Percentiles rank a stretch among this genome's conserved stretches.
Conservation (phyloP, 2,113 vertebrate genomes). For the Centropus bengalensis region DNA sequence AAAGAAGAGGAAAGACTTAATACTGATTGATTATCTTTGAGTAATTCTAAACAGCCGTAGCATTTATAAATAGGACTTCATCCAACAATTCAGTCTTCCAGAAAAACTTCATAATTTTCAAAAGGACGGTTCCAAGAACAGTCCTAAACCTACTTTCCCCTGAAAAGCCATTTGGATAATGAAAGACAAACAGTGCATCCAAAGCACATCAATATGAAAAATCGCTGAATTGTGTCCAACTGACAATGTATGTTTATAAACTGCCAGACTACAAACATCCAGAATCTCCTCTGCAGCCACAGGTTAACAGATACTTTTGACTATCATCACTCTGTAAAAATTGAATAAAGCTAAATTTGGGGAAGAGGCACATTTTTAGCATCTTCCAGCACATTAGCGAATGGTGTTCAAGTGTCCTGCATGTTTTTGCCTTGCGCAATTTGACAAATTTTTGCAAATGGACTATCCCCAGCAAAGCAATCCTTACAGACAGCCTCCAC, state of each 20-base stretch:
- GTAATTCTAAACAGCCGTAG: constrained; percentile 2
- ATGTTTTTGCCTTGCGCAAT: not conserved
- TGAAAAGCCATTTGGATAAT: not conserved
- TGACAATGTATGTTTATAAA: not conserved
- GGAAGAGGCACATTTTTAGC: not conserved
- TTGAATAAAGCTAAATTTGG: not conserved
- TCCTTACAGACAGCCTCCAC: not conserved
- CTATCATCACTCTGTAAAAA: not conserved
- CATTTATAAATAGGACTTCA: constrained; percentile 28
- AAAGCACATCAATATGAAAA: not conserved
- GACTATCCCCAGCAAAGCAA: not conserved
- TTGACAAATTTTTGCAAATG: constrained; percentile 1
- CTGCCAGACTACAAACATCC: not conserved
- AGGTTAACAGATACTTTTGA: not conserved
- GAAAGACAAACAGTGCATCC: constrained; percentile 11
- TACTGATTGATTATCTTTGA: constrained; percentile 18
- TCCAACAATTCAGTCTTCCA: constrained; percentile 1
- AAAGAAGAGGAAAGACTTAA: constrained; percentile 1
- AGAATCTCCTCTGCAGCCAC: not conserved
- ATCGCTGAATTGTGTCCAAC: not conserved
- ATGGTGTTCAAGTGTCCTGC: not conserved
- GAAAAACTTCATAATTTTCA: constrained; percentile 27
- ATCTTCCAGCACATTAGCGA: not conserved
- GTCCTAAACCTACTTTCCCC: constrained; percentile 18
- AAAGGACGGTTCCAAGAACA: constrained; percentile 4